Evolutionary conservation across 2,113 vertebrate genomes (phyloP).

Genomic region (Grammomys dolichurus): DNA sequence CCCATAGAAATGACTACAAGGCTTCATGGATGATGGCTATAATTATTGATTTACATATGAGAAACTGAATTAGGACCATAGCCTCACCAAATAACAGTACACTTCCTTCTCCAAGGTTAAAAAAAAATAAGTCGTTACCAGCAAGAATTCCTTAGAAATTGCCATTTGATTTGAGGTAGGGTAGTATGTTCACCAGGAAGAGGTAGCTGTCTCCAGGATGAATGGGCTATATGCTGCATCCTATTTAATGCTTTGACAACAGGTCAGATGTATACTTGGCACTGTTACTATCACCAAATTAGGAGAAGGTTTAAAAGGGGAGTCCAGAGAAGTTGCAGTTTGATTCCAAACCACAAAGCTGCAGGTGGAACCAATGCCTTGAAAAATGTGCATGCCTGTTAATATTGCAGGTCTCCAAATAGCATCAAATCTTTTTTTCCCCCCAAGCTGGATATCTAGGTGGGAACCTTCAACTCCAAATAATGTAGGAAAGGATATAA

Average conservation of each 20-base stretch:
- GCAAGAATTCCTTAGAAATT: not conserved
- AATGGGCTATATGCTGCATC: rapidly evolving
- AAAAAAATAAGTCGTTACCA: not conserved
- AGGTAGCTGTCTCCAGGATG: not conserved
- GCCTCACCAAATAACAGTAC: not conserved
- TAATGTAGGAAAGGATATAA: constrained; percentile 41
- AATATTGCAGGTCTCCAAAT: not conserved
- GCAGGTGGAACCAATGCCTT: not conserved
- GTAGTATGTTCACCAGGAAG: not conserved
- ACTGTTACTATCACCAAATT: not conserved
- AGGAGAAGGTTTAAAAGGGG: not conserved
- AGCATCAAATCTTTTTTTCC: not conserved
- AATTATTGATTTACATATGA: constrained; percentile 40
- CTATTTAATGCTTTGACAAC: not conserved
- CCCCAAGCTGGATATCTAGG: not conserved
- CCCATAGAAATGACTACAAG: not conserved
- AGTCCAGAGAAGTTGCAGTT: not conserved
- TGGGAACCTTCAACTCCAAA: constrained; percentile 40
- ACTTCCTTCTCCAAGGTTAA: constrained; percentile 20
- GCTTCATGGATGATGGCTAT: too few species aligned
- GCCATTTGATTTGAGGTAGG: not conserved
- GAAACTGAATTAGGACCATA: not conserved
- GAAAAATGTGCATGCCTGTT: not conserved
- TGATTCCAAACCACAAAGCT: not conserved
- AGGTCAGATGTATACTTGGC: not conserved